Evolutionary conservation across 2,888 invertebrate species (phyloP).

Genomic region (Leptopterna dolabrata): DNA sequence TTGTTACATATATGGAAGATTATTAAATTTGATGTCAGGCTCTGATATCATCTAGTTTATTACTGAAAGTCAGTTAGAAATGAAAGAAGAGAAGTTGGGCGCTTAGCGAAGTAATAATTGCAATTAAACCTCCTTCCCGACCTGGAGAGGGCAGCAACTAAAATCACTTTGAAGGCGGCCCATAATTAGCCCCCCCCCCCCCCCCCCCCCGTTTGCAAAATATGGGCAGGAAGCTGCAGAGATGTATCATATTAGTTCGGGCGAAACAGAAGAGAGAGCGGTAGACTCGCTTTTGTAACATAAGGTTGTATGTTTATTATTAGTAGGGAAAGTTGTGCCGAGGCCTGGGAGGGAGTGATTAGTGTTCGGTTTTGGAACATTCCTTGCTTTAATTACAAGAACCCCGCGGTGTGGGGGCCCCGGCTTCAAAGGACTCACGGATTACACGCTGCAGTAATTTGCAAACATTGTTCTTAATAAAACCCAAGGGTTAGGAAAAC

Average conservation of each 20-base stretch:
- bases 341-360: constrained; percentile 23
- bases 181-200: not conserved
- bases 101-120: constrained; percentile 19
- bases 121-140: not conserved
- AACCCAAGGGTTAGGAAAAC: constrained; percentile 4
- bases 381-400: constrained; percentile 50
- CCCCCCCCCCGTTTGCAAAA: not conserved
- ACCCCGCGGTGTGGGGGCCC: constrained; percentile 18
- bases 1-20: not conserved
- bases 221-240: not conserved
- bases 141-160: not conserved
- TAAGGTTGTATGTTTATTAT: constrained; percentile 48
- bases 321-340: constrained; percentile 38
- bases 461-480: constrained; percentile 56
- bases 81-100: not conserved
- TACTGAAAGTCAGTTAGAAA: not conserved
- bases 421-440: constrained; percentile 49
- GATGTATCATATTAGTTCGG: constrained; percentile 41
- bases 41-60: not conserved
- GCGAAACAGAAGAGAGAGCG: constrained; percentile 31
- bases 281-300: constrained; percentile 36
- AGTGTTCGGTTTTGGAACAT: constrained; percentile 49
- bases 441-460: constrained; percentile 56
- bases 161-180: constrained; percentile 15
- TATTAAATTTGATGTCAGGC: not conserved